Percentiles rank a stretch among this genome's conserved stretches.
Evolutionary conservation across 2,888 invertebrate genomes (phyloP).

Genomic region (Philhelius pedissequus): DNA sequence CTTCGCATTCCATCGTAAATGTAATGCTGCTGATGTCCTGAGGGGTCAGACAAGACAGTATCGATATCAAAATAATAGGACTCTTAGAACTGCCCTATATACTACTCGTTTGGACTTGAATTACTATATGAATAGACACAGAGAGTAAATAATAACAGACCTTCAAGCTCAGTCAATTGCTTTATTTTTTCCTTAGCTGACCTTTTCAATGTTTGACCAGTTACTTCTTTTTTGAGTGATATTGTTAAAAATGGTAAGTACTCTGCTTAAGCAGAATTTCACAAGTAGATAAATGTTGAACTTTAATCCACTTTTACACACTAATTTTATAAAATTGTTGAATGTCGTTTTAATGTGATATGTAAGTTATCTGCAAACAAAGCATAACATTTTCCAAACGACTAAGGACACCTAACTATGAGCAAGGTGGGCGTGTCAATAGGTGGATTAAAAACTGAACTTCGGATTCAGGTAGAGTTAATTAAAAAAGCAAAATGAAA

Average conservation of each 20-base stretch:
- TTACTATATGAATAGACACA: background rate
- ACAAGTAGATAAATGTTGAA: background rate
- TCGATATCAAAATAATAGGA: background rate
- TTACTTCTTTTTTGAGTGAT: background rate
- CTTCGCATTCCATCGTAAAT: background rate
- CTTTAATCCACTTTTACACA: background rate
- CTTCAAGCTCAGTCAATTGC: constrained; percentile 1
- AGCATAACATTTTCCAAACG: no score
- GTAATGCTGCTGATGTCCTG: background rate
- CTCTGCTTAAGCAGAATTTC: background rate
- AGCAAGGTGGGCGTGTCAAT: no score
- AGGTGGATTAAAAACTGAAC: no score
- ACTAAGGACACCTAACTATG: no score
- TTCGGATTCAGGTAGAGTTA: no score
- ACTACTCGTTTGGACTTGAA: background rate
- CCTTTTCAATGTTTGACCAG: constrained; percentile 18
- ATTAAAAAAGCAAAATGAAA: no score
- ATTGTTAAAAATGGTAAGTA: background rate
- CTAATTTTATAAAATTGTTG: background rate
- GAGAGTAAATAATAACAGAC: constrained; percentile 27
- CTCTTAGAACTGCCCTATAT: background rate
- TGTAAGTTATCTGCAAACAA: no score
- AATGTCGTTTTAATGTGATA: no score
- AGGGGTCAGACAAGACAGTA: constrained; percentile 5
- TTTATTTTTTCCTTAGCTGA: constrained; percentile 5